phyloP scores from a whole-genome alignment of 2,797 vertebrate species.

The Neosalanx taihuensis region DNA sequence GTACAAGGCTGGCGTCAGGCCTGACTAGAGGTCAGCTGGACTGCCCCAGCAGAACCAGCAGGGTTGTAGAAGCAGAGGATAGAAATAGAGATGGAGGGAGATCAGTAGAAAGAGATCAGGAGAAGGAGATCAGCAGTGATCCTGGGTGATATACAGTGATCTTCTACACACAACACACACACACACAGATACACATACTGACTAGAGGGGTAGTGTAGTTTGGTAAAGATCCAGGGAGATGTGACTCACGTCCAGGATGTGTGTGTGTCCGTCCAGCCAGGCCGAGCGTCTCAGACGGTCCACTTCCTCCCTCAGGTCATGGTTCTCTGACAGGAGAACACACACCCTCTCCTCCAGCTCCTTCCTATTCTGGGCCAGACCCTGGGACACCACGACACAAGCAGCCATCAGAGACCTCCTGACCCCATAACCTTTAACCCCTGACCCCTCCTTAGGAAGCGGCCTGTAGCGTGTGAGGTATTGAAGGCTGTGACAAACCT shows the following conservation, averaged over 20 bases:
- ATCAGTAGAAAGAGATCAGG: too few relatives aligned
- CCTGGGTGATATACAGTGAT: slow-evolving; percentile 51
- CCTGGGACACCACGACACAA: slow-evolving; percentile 36
- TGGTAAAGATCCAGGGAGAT: not conserved
- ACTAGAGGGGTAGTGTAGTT: not conserved
- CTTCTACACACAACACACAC: slow-evolving; percentile 15
- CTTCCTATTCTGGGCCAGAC: slow-evolving; percentile 36
- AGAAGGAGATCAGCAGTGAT: slow-evolving; percentile 28
- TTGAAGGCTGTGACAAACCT: too few relatives aligned
- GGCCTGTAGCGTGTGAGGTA: not conserved
- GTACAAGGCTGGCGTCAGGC: too few relatives aligned
- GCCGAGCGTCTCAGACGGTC: slow-evolving; percentile 26
- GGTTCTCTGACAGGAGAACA: slow-evolving; percentile 39
- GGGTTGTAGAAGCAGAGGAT: not conserved
- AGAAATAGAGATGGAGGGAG: not conserved
- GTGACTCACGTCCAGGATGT: slow-evolving; percentile 45
- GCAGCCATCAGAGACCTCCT: not conserved
- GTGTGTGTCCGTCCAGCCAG: slow-evolving; percentile 24
- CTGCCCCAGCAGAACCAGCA: not conserved
- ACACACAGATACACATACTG: not conserved
- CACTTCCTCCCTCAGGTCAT: slow-evolving; percentile 45
- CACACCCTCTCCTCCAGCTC: slow-evolving; percentile 39
- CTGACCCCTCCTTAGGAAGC: not conserved
- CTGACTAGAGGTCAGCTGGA: not conserved
- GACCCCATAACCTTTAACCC: too few relatives aligned